These are phyloP conservation scores for Tachystola acroxantha DNA, from an alignment of 2,888 invertebrate genomes.

Conservation along the genomic window DNA sequence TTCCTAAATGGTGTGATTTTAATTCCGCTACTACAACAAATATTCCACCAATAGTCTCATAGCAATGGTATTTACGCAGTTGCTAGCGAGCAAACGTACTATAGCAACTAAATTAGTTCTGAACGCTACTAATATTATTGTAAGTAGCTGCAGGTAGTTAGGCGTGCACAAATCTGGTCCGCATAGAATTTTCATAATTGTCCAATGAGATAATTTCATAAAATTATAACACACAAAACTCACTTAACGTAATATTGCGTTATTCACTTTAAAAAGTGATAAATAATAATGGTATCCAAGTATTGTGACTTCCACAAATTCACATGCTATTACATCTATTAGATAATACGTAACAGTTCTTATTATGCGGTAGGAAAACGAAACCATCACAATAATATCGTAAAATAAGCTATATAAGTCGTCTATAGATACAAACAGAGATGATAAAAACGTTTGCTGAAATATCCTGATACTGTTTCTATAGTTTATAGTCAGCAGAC, in stretches of 20 bases:
- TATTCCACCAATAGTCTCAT: no score
- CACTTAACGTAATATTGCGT: constrained; percentile 60
- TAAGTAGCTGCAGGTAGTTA: no score
- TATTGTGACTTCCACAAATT: constrained; percentile 66
- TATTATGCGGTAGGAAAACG: constrained; percentile 73
- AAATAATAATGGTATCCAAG: constrained; percentile 59
- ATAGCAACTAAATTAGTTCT: no score
- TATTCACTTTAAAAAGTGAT: constrained; percentile 48
- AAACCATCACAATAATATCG: constrained; percentile 73
- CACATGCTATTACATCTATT: constrained; percentile 58
- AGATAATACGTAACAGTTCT: constrained; percentile 67
- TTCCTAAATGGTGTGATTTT: no score
- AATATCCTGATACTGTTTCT: constrained; percentile 35
- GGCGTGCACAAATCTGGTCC: constrained; percentile 29
- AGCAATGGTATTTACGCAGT: no score
- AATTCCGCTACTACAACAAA: no score
- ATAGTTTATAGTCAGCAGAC: constrained; percentile 68
- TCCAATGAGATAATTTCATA: constrained; percentile 61
- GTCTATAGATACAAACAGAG: constrained; percentile 70
- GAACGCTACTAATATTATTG: no score
- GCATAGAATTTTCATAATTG: constrained; percentile 59
- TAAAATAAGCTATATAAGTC: constrained; percentile 72
- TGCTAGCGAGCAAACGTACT: no score
- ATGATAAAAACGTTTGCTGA: constrained; percentile 58
- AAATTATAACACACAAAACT: constrained; percentile 46